Percentiles rank a stretch among this genome's conserved stretches.
Conservation (phyloP, 2,888 invertebrate species). For the Tromatobia lineatoria region DNA sequence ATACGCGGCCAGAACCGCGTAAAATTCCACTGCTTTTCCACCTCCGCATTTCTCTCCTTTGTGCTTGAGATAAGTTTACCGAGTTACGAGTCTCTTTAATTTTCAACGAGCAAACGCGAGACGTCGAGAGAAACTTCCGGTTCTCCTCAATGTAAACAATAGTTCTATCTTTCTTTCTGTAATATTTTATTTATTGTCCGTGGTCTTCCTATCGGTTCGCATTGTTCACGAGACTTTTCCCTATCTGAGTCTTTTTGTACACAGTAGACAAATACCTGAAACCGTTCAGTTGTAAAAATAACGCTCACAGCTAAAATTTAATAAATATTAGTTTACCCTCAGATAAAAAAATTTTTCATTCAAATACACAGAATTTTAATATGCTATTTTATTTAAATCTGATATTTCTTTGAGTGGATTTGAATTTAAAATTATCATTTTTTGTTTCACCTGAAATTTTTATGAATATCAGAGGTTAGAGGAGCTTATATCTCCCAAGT, state of each 20-base stretch:
- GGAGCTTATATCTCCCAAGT: conserved; percentile 81
- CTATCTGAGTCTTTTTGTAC: background rate
- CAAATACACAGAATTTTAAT: too few species aligned
- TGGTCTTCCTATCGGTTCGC: background rate
- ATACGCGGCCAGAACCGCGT: background rate
- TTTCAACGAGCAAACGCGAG: conserved; percentile 43
- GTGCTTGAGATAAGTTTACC: conserved; percentile 50
- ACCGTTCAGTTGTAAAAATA: too few species aligned
- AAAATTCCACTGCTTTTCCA: conserved; percentile 34
- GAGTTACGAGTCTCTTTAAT: conserved; percentile 57
- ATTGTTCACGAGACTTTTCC: background rate
- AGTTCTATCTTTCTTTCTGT: conserved; percentile 3
- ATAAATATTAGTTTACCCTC: too few species aligned
- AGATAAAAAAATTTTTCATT: too few species aligned
- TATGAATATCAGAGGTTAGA: conserved; percentile 79
- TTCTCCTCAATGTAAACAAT: conserved; percentile 28
- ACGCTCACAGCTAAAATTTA: too few species aligned
- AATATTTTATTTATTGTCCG: conserved; percentile 14
- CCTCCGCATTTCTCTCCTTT: conserved; percentile 4
- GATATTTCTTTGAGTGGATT: conserved; percentile 8
- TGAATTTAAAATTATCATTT: conserved; percentile 15
- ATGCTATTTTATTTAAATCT: too few species aligned
- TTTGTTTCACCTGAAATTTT: conserved; percentile 68
- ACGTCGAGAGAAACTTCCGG: conserved; percentile 23
- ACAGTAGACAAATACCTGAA: background rate